phyloP scores from a whole-genome alignment of 2,797 vertebrate genomes.

The Mionectes olivaceus region DNA sequence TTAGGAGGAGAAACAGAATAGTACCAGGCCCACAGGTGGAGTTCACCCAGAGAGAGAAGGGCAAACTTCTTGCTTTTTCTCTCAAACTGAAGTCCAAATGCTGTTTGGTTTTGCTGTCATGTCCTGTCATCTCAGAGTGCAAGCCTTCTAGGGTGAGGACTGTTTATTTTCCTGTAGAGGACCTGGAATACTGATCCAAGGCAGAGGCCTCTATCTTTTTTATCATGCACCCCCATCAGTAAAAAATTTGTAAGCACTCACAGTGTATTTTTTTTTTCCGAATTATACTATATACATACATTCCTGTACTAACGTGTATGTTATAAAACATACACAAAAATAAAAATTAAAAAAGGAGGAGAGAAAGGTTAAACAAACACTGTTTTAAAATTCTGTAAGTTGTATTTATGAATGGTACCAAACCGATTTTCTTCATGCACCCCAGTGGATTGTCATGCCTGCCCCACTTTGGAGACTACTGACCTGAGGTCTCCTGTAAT shows the following conservation, averaged over 20 bases:
- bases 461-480: background rate
- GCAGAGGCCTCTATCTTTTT: background rate
- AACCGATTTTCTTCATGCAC: background rate
- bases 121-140: background rate
- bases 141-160: background rate
- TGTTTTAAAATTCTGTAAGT: background rate
- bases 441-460: background rate
- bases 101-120: background rate
- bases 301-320: background rate
- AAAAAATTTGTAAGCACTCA: background rate
- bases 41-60: background rate
- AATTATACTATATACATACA: background rate
- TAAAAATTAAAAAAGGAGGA: background rate
- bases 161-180: background rate
- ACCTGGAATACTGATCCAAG: background rate
- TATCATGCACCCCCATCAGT: background rate
- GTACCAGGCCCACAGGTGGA: background rate
- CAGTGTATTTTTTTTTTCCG: background rate
- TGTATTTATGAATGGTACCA: background rate
- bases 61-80: background rate
- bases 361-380: background rate
- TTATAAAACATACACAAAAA: background rate
- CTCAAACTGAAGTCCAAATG: background rate
- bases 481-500: background rate
- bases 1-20: background rate